These are phyloP conservation scores for Steatornis caripensis DNA, from an alignment of 2,113 vertebrate genomes.

Conservation along the genomic window DNA sequence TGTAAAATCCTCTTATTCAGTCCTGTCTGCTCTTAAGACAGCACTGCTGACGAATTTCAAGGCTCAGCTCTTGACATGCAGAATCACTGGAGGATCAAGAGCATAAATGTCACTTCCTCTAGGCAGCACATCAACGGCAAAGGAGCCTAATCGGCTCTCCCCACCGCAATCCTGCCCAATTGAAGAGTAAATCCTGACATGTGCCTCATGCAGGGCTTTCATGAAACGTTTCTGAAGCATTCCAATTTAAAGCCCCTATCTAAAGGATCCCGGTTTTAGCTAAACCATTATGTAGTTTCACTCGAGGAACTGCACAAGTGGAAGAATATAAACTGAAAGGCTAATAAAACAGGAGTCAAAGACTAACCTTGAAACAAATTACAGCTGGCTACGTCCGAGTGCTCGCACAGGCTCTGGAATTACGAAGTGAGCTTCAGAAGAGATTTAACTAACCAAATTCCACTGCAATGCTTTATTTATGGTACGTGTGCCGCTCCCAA, in stretches of 20 bases:
- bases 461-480: neutral
- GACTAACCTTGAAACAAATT: neutral
- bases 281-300: neutral
- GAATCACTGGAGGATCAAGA: constrained; percentile 21
- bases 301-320: neutral
- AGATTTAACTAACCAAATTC: neutral
- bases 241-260: neutral
- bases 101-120: constrained; percentile 9
- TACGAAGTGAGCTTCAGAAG: neutral
- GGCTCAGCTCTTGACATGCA: constrained; percentile 20
- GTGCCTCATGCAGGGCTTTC: neutral
- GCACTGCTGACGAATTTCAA: neutral
- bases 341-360: neutral
- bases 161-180: neutral
- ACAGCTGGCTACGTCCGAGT: neutral
- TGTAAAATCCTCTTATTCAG: constrained; percentile 12
- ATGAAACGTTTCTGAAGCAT: neutral
- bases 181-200: neutral
- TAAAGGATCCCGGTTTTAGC: neutral
- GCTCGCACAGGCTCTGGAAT: neutral
- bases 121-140: neutral
- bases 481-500: neutral
- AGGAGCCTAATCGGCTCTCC: neutral
- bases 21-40: neutral
- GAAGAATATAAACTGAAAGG: neutral